Base-by-base conservation (phyloP, 2,888 invertebrate species). In the Yponomeuta cagnagella region DNA sequence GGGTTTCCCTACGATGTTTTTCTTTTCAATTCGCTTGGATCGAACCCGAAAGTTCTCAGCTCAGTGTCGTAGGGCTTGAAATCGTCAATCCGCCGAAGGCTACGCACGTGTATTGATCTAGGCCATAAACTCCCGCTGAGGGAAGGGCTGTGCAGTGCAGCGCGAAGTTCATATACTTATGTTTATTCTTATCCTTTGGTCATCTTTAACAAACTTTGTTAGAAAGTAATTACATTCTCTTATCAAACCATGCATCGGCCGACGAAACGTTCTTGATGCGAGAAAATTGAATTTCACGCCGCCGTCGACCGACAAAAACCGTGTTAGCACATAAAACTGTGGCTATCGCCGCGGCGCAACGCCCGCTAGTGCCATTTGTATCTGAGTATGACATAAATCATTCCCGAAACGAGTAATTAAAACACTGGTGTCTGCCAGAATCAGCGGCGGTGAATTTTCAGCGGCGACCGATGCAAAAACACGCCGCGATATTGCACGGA, bases 321-420 rank as follows among this genome's bases (percentile, higher is more conserved):
- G 64, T 74, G 70, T 72, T 71, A 77, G 77, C 77, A 78, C 78
- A 79, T 77, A 80, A 80, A 80, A 78, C 77, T 75, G 76, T 73
- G 76, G 73, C 70, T 76, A 77, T 75, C 75, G 77, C 76, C 10
- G 69, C 76, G 77, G 73, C 76, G 74, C 79, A 77, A 78, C 76
- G 76, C 76, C 73, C 72, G 74, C 78, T 76, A 81, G 81, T 81
- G 82, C 79, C 83, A 81, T 82, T 82, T 80, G 81, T 78, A 80
- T 80, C 77, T 81, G 81, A 76, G 76, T 77, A 78, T 79, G 80
- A 80, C 80, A 89, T 92, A 90, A 92, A 92, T 92, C 92, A 92
- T 91, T 86, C 85, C 79, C 81, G 80, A 88, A 90, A 88, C 88
- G 84, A 90, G 89, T 92, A 91, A 92, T 92, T 92, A 92, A 92